Conservation (phyloP, 64 coral and sea anemone genomes). For the Dendronephthya gigantea region DNA sequence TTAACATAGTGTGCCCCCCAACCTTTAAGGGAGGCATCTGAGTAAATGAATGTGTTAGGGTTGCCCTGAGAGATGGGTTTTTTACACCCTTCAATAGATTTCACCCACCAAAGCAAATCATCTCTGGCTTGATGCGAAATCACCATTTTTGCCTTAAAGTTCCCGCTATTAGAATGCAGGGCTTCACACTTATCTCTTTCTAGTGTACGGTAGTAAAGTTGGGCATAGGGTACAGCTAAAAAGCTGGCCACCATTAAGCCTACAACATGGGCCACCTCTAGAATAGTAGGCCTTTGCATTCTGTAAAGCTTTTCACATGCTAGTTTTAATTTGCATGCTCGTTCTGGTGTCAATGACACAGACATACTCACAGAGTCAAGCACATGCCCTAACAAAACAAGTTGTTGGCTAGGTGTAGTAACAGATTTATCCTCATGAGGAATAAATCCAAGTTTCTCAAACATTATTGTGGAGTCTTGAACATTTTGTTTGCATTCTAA, state of each 20-base stretch:
- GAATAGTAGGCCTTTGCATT: constrained; percentile 1
- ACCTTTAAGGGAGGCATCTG: constrained; percentile 17
- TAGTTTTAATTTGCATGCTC: neutral
- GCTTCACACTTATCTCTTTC: constrained; percentile 2
- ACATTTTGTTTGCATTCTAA: constrained; percentile 1
- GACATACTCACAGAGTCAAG: constrained; percentile 33
- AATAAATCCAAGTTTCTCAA: constrained; percentile 14
- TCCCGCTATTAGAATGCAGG: neutral
- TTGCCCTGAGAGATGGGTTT: neutral
- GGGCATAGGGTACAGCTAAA: constrained; percentile 12
- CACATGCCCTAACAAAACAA: neutral
- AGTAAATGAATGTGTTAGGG: neutral
- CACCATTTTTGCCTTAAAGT: neutral
- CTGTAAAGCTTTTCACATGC: neutral
- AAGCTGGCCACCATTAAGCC: constrained; percentile 22
- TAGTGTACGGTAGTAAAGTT: constrained; percentile 2
- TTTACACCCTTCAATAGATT: neutral
- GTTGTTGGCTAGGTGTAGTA: neutral
- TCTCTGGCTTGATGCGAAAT: neutral
- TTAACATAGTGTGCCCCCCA: constrained; percentile 25
- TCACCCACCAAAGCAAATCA: constrained; percentile 15
- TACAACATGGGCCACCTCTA: constrained; percentile 17
- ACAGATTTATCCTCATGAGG: constrained; percentile 18
- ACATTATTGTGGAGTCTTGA: neutral
- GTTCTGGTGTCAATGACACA: neutral